Base-by-base conservation (phyloP, 2,797 vertebrate genomes). In the Cynopterus sphinx region DNA sequence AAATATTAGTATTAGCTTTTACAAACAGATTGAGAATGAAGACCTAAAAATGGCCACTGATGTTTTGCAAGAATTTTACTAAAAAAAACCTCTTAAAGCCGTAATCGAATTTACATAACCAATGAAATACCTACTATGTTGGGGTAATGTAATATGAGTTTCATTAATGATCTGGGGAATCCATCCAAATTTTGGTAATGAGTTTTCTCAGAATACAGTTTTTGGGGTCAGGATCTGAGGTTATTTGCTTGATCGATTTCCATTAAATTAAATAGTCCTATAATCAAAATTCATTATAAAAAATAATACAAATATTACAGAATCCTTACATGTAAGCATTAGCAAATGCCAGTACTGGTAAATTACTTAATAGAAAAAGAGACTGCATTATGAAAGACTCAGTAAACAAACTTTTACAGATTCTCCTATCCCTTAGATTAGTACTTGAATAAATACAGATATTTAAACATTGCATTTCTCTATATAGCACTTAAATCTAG, bases 1-100 rank as follows among this genome's bases (percentile, higher is more conserved):
- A 91, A 88, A 96, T 85, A 82, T n/a, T 39, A 68, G 8, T 28
- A 87, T 90, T 78, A 92, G 53, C 36, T 89, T 92, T 92, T 82
- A 89, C 3, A 31, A 68, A 77, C 46, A 93, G 33, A 81, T 63
- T 82, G 65, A 70, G 5, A 81, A 95, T 61, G 39, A 33, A 65
- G 31, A 87, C 15, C 26, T 90, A 57, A 79, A 81, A 89, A 61
- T 24, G n/a, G 26, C 46, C 15, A 16, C 39, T 43, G 39, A 59
- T 75, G 1, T 91, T 33, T 86, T 75, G 82, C 49, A 91, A 71
- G 41, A 63, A 5, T 82, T 16, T 55, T 59, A 61, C 9, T 49
- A 33, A n/a, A 65, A 59, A 71, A 74, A 36, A 28, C 3, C 17
- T 49, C 46, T 21, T 63, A 8, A 82, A 46, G 59, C 4, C 11